These are phyloP conservation scores for Cliona cf. orientalis DNA, from an alignment of 37 sponge, comb jelly and placozoan species.

Conservation along the genomic window DNA sequence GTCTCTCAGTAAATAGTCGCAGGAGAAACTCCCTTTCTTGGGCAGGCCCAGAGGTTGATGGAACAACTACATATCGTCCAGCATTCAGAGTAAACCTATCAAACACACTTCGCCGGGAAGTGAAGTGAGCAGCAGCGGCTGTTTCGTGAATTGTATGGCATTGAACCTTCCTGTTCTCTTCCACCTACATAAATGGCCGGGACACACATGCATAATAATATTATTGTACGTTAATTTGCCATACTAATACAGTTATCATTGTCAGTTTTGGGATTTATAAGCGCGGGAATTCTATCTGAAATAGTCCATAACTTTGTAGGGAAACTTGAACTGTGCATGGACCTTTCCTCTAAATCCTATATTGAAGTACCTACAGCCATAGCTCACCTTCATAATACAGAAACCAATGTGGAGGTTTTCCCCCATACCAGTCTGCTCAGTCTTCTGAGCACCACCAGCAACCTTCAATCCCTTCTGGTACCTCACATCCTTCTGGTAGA, in stretches of 20 bases:
- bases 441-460: not conserved
- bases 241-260: no score
- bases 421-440: not conserved
- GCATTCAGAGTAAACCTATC: slow-evolving; percentile 56
- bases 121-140: slow-evolving; percentile 57
- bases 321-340: no score
- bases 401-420: slow-evolving; percentile 73
- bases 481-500: slow-evolving; percentile 71
- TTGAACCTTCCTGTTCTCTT: slow-evolving; percentile 79
- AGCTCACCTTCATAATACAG: slow-evolving; percentile 81
- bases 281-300: no score
- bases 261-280: no score
- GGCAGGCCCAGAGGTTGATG: slow-evolving; percentile 82
- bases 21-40: slow-evolving; percentile 76
- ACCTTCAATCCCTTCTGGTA: slow-evolving; percentile 4
- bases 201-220: no score
- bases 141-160: slow-evolving; percentile 72
- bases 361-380: no score
- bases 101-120: slow-evolving; percentile 64
- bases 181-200: no score
- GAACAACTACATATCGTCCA: slow-evolving; percentile 86
- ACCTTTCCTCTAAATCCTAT: no score
- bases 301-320: no score
- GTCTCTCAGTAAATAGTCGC: slow-evolving; percentile 69
- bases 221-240: no score